Conservation (phyloP, 2,113 vertebrate species). For the Elephantulus edwardii region DNA sequence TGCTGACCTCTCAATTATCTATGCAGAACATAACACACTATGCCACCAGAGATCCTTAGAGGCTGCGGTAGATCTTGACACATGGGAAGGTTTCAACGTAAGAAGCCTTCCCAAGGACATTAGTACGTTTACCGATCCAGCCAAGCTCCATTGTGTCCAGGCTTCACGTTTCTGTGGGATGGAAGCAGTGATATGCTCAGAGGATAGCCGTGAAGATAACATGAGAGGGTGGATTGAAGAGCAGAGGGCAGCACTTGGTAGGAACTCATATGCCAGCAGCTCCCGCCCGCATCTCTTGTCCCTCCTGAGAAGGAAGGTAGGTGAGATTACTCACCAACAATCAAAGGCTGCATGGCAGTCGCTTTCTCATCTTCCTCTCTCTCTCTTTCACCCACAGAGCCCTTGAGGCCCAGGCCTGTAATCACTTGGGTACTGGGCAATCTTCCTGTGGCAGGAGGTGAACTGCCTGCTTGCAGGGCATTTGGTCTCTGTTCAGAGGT, state of each 20-base stretch:
- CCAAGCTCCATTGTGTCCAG: no score
- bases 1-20: no score
- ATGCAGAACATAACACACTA: no score
- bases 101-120: no score
- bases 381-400: background rate
- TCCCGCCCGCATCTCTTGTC: fast-evolving
- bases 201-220: fast-evolving
- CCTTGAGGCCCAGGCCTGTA: background rate
- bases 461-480: fast-evolving
- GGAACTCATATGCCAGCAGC: no score
- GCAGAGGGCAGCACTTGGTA: background rate
- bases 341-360: background rate
- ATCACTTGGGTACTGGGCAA: background rate
- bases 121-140: no score
- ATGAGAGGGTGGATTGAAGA: fast-evolving
- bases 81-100: no score
- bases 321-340: no score
- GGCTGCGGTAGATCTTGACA: no score
- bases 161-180: fast-evolving
- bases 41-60: no score
- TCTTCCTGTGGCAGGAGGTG: background rate
- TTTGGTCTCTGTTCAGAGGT: background rate
- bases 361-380: background rate
- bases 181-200: fast-evolving
- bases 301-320: fast-evolving